Evolutionary conservation across 2,888 invertebrate genomes (phyloP), one percentile per base, ranked within the genome.

Genomic region (Anarsia innoxiella): DNA sequence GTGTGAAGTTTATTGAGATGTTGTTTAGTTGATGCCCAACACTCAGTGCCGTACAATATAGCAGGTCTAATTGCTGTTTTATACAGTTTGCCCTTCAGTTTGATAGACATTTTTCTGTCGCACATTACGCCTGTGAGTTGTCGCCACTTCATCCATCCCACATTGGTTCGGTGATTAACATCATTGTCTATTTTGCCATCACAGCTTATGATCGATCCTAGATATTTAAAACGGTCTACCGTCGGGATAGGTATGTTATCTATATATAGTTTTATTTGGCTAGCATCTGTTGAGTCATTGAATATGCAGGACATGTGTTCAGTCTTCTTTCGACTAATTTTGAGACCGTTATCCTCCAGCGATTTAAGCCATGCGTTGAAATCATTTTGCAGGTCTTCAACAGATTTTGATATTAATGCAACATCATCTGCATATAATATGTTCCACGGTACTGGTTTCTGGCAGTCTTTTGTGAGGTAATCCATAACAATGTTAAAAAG

Each of bases 381-480:
- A 13, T 25, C 11, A 13, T 5, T 13, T 10, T 35, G 35, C 10
- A 35, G 28, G 12, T 35, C 27, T 15, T 16, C 19, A 2, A 16
- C 15, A 16, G 8, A 11, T 2, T 35, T 23, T 1, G 15, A 15
- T 2, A 35, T 28, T 12, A 35, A 28, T 12, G 10, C 35, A 5
- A 41, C 39, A 28, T 44, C 44, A 23, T 39, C 44, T 2, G 41
- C 44, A n/a, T 41, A 44, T 9, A 44, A 14, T 6, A 44, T 28
- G 9, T 23, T 10, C 39, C 39, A 39, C 0, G 39, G 39, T 2
- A 25, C 1, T 4, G 32, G 12, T 4, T 9, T 8, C 11, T 33
- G 33, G 10, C 12, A 14, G 5, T 25, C 13, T 12, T 4, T 14
- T 14, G 33, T 33, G 2, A 33, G 13, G 13, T 33, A 16, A 8